These are phyloP conservation scores for Pheucticus melanocephalus DNA, from an alignment of 2,113 vertebrate species.

Conservation along the genomic window DNA sequence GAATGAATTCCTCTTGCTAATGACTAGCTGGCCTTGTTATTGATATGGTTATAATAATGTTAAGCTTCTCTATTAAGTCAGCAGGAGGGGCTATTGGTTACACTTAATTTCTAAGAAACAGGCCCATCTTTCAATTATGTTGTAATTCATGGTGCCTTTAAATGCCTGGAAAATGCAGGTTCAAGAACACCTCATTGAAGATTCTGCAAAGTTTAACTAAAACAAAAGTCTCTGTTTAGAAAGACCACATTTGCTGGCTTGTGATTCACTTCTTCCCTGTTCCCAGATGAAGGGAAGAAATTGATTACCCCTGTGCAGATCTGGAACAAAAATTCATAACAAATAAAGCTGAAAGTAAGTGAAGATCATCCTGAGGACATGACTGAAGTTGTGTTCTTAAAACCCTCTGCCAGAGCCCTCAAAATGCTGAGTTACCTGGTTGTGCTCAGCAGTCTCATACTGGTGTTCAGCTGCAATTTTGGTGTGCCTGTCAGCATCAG, in stretches of 20 bases:
- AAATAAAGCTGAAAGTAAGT: background rate
- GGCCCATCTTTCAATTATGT: slow-evolving; percentile 58
- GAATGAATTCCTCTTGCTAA: slow-evolving; percentile 39
- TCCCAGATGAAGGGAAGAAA: background rate
- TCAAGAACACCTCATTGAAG: background rate
- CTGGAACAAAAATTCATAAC: background rate
- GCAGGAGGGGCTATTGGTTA: slow-evolving; percentile 42
- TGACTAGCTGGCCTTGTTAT: slow-evolving; percentile 22
- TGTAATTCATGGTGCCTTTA: slow-evolving; percentile 24
- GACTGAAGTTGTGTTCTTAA: background rate
- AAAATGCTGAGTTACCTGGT: background rate
- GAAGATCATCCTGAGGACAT: background rate
- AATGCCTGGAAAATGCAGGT: slow-evolving; percentile 24
- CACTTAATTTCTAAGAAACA: slow-evolving; percentile 45
- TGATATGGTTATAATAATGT: slow-evolving; percentile 58
- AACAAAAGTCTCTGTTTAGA: background rate
- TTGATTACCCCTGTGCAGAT: background rate
- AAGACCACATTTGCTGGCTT: background rate
- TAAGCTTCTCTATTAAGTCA: slow-evolving; percentile 64
- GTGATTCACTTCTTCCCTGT: background rate
- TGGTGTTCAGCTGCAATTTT: background rate
- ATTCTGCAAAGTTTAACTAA: background rate
- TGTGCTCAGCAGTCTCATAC: background rate
- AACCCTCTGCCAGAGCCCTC: background rate
- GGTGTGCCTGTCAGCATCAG: background rate